Conservation (phyloP, 2,888 invertebrate species). For the Habroteleia sp. region DNA sequence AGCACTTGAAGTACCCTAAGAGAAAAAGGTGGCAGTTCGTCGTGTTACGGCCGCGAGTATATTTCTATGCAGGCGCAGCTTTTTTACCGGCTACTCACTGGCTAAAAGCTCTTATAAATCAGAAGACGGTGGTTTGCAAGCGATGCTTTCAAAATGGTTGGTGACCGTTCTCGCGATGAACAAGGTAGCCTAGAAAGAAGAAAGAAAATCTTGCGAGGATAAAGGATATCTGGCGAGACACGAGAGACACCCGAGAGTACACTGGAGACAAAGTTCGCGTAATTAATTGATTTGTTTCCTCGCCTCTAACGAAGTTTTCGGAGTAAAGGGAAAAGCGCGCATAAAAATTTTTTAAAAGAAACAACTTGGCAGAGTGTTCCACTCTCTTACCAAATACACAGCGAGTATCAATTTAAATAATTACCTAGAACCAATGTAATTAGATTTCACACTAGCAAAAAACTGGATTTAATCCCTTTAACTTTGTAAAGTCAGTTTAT, state of each 20-base stretch:
- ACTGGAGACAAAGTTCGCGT: slow-evolving; percentile 62
- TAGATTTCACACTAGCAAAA: slow-evolving; percentile 22
- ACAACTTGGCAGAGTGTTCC: slow-evolving; percentile 42
- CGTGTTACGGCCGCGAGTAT: slow-evolving; percentile 65
- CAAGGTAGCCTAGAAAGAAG: slow-evolving; percentile 57
- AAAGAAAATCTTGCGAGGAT: slow-evolving; percentile 58
- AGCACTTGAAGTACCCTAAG: slow-evolving; percentile 43
- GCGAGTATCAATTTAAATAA: slow-evolving; percentile 24
- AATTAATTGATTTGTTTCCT: slow-evolving; percentile 67
- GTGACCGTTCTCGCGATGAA: slow-evolving; percentile 53
- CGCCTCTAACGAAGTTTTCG: slow-evolving; percentile 61
- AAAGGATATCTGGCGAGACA: slow-evolving; percentile 56
- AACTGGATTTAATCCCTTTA: slow-evolving; percentile 14
- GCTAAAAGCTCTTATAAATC: slow-evolving; percentile 81
- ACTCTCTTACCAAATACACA: slow-evolving; percentile 13
- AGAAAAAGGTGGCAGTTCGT: slow-evolving; percentile 55
- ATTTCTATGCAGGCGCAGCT: slow-evolving; percentile 69
- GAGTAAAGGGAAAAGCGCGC: slow-evolving; percentile 43
- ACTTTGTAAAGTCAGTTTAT: too few species aligned
- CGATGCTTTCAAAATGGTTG: slow-evolving; percentile 68
- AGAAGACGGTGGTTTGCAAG: slow-evolving; percentile 76
- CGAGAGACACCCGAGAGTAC: slow-evolving; percentile 47
- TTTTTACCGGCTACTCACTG: slow-evolving; percentile 71
- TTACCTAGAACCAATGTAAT: slow-evolving; percentile 29
- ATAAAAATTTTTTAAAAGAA: slow-evolving; percentile 47